Base-by-base conservation (phyloP, 1,140 invertebrate genomes). In the Manduca sexta region DNA sequence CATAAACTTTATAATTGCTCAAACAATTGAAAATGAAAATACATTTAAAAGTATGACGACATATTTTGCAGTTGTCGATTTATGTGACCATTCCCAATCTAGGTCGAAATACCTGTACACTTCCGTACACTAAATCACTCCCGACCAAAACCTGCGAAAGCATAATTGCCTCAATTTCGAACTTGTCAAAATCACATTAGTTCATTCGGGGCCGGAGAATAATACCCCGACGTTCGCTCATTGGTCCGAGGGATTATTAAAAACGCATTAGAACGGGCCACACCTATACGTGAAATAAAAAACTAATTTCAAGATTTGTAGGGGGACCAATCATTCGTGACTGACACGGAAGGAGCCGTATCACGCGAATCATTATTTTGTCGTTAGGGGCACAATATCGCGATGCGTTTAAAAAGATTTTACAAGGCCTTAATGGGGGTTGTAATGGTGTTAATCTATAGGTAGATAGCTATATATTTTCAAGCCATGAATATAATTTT, bases 121-220 rank as follows among this genome's bases (percentile, higher is more conserved):
- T 74, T 77, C 75, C 75, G 61, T 61, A 56, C 56, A 57, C 53
- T 68, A 68, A 65, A 69, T 58, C 58, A 54, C 46, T 60, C 56
- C 52, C 34, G 37, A 64, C 65, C 71, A 84, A 83, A 74, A 57
- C 53, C 67, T 65, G 74, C 76, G 70, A 77, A 83, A 68, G 64
- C 72, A 67, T 85, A 83, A 82, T 76, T 63, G 69, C 74, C 58
- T 71, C 75, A 79, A 85, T 85, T 82, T 75, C 64, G 61, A 75
- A 83, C 82, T 85, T 85, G 82, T 85, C 78, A 85, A 85, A 85
- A 82, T 73, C 79, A 65, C 79, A 85, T 85, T 85, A 85, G 77
- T 74, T 70, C 62, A 60, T 63, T 65, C 70, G 64, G 63, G 65
- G 62, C 26, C 12, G 47, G 62, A 61, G 62, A 71, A 68, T 74